Percentiles rank a stretch among this genome's conserved stretches.
Conservation (phyloP, 2,113 vertebrate species). For the Eurypyga helias region DNA sequence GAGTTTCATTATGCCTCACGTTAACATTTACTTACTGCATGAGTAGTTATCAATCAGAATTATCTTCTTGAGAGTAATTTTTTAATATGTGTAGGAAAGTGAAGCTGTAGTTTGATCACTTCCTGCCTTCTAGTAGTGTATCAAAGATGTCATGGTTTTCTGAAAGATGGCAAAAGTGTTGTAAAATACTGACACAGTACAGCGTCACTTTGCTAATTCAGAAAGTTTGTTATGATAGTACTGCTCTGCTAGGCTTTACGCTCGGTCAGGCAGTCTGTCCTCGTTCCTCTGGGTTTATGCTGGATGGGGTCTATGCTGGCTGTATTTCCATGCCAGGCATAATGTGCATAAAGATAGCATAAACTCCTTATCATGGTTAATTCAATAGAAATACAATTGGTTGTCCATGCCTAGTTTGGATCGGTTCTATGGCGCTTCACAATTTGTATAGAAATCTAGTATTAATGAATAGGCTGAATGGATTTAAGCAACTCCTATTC, state of each 20-base stretch:
- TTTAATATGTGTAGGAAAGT: not conserved
- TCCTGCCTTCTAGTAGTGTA: not conserved
- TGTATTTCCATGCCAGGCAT: not conserved
- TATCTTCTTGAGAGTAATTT: not conserved
- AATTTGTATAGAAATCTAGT: not conserved
- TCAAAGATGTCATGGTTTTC: not conserved
- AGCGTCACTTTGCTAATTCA: not conserved
- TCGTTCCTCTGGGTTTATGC: not conserved
- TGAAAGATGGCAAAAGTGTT: not conserved
- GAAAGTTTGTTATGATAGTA: not conserved
- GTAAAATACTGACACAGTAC: not conserved
- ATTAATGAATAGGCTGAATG: not conserved
- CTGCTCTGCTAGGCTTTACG: not conserved
- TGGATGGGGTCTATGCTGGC: not conserved
- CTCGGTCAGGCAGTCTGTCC: not conserved
- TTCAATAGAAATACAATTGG: not conserved
- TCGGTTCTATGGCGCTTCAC: not conserved
- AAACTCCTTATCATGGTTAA: not conserved
- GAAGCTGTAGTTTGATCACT: not conserved
- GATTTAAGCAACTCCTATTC: not conserved
- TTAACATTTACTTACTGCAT: not conserved
- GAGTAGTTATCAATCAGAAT: not conserved
- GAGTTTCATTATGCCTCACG: not conserved
- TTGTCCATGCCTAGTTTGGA: not conserved
- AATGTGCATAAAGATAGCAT: rapidly evolving